Conservation (phyloP, 2,888 invertebrate genomes). For the Caenorhabditis becei region DNA sequence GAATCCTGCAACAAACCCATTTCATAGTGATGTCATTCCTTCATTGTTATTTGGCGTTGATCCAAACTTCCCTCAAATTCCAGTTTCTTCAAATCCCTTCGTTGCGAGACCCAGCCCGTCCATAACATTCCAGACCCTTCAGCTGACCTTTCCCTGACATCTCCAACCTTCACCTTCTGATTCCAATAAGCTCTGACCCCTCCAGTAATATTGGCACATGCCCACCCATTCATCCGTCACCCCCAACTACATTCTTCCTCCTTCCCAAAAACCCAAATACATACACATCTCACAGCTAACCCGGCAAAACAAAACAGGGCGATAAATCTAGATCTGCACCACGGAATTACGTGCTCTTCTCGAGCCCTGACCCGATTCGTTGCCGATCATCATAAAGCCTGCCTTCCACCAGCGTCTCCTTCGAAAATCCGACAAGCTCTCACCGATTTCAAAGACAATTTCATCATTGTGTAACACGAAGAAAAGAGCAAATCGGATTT, state of each 20-base stretch:
- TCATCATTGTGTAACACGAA: conserved; percentile 24
- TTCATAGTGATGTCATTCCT: too few species aligned
- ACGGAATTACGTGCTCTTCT: conserved; percentile 33
- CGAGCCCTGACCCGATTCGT: neutral
- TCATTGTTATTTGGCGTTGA: too few species aligned
- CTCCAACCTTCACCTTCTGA: too few species aligned
- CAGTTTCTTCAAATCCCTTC: too few species aligned
- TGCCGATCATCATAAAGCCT: neutral
- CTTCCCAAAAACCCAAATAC: conserved; percentile 1
- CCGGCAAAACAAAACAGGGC: conserved; percentile 27
- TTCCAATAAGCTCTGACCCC: neutral
- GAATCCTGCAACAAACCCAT: too few species aligned
- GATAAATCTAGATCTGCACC: conserved; percentile 52
- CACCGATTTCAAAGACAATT: conserved; percentile 19
- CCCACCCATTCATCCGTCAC: conserved; percentile 16
- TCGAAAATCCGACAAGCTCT: neutral
- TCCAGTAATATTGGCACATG: conserved; percentile 6
- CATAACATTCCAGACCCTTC: too few species aligned
- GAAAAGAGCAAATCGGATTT: conserved; percentile 21
- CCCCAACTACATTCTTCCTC: conserved; percentile 2
- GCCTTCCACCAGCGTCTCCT: too few species aligned
- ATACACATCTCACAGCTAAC: neutral
- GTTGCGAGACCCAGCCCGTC: too few species aligned
- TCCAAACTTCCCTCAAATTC: too few species aligned
- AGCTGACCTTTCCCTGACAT: too few species aligned